Base-by-base conservation (phyloP, 2,113 vertebrate genomes). In the Cochlearius cochlearius region DNA sequence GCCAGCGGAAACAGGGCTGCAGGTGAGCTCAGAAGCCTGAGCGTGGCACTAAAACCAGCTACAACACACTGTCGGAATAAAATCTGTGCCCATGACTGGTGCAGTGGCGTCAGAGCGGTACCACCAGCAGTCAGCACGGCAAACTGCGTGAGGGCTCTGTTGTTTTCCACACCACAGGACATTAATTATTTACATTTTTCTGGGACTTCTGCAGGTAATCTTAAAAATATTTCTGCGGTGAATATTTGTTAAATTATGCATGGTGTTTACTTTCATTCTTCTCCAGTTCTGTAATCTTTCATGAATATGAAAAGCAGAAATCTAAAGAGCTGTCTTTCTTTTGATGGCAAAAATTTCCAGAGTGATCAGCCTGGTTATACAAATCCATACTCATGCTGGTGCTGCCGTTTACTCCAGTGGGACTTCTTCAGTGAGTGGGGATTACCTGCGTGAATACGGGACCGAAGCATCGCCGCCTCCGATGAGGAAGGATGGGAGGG, bases 161-260 rank as follows among this genome's bases (percentile, higher is more conserved):
- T 91, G 80, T 81, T 89, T 96, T 82, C 84, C 58, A 56, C 69
- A 41, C 30, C 71, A 43, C 13, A 8, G 0, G 0, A n/a, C 45
- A 85, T 79, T 13, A 92, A 87, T 91, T 87, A 53, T 86, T 95
- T 59, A 94, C 22, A 22, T 60, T 79, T 95, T 89, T 86, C 91
- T 79, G 86, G 29, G 88, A 41, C 59, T 94, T 90, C 66, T 87
- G 84, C 86, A 97, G 97, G 92, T 94, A 75, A 87, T 55, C 69
- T 92, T 73, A 91, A 94, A 94, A 91, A 72, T 85, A 76, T 43
- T 89, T 96, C 76, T 0, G 1, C 10, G 13, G 66, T 72, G 80
- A 66, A 43, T 92, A 60, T 41, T 75, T 91, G 38, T 69, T 97
- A 94, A 97, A 97, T 97, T 94, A 96, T 97, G 84, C 74, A 95